Conservation (phyloP, 2,888 invertebrate genomes). For the Gari tellinella region DNA sequence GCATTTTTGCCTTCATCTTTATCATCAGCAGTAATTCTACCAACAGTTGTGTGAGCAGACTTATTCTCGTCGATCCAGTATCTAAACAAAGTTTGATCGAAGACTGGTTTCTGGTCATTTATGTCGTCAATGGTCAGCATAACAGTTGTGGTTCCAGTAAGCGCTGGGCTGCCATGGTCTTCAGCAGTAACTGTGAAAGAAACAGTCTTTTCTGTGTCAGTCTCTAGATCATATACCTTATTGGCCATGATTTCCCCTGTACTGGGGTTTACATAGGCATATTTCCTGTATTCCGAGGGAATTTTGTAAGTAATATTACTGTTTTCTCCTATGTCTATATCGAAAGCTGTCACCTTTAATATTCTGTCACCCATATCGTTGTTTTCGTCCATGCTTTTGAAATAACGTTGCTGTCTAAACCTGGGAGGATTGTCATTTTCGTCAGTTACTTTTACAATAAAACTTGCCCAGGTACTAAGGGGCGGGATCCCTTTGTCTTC, state of each 20-base stretch:
- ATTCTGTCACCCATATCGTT: conserved; percentile 62
- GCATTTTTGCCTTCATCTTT: conserved; percentile 95
- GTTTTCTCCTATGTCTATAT: conserved; percentile 60
- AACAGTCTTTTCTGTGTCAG: conserved; percentile 91
- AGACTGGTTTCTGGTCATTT: conserved; percentile 97
- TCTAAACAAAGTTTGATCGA: conserved; percentile 96
- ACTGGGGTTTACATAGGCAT: conserved; percentile 91
- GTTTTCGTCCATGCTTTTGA: conserved; percentile 61
- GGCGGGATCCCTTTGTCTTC: conserved; percentile 64
- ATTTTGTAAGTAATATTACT: conserved; percentile 86
- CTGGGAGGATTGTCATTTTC: conserved; percentile 95
- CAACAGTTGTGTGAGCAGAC: conserved; percentile 93
- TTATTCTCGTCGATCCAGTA: conserved; percentile 95
- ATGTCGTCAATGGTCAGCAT: conserved; percentile 96
- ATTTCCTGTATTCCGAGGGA: conserved; percentile 88
- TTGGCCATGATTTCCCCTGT: conserved; percentile 94
- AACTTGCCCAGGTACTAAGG: conserved; percentile 39
- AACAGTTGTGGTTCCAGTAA: conserved; percentile 88
- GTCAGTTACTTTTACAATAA: conserved; percentile 88
- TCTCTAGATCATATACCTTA: conserved; percentile 92
- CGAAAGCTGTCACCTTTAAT: conserved; percentile 60
- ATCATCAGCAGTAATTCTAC: conserved; percentile 95
- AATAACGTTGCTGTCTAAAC: conserved; percentile 87
- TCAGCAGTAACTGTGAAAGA: conserved; percentile 96
- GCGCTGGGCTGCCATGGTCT: conserved; percentile 88